These are phyloP conservation scores for Thelaira solivaga DNA, from an alignment of 2,888 invertebrate genomes.

Conservation along the genomic window DNA sequence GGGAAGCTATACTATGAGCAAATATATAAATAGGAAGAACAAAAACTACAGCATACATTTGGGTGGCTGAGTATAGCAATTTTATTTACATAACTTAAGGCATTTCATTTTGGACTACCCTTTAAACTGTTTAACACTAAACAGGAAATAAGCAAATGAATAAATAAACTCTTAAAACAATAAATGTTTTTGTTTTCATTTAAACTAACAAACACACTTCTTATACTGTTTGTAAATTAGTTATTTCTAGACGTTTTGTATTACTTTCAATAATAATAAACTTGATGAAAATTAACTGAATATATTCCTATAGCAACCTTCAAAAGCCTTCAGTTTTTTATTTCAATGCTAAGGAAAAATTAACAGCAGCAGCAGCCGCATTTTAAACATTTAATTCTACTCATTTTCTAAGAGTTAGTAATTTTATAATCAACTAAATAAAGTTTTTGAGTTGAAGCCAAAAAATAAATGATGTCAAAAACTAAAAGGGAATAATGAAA, in stretches of 20 bases:
- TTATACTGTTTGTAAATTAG: no score
- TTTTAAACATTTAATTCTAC: slow-evolving; percentile 17
- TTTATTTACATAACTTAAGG: neutral
- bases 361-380: neutral
- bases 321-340: no score
- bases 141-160: slow-evolving; percentile 20
- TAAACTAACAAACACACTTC: no score
- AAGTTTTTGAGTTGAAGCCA: slow-evolving; percentile 50
- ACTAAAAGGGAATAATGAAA: neutral
- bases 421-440: slow-evolving; percentile 28
- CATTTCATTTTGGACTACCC: neutral
- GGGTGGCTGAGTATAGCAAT: no score
- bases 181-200: no score
- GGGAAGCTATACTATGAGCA: neutral
- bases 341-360: neutral
- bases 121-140: neutral
- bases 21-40: neutral
- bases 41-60: neutral
- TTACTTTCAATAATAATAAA: no score
- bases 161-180: no score
- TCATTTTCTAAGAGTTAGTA: slow-evolving; percentile 19
- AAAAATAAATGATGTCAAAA: slow-evolving; percentile 37
- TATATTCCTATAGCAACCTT: no score
- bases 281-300: no score
- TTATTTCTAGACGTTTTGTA: no score